Base-by-base conservation (phyloP, 2,797 vertebrate genomes). In the Merluccius polli region DNA sequence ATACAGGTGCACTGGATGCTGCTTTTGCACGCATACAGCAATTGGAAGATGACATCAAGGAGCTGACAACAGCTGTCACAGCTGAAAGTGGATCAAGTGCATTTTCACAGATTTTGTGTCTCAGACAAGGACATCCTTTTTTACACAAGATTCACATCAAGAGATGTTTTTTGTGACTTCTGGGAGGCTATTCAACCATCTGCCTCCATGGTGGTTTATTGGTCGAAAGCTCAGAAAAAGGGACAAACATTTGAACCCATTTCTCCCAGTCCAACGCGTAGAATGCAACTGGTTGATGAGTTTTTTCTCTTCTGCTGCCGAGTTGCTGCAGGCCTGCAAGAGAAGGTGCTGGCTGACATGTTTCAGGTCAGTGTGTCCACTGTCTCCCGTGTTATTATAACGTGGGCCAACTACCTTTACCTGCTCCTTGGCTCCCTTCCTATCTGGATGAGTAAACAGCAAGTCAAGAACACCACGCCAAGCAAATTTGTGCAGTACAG, bases 401-500 rank as follows among this genome's bases (percentile, higher is more conserved):
- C n/a, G n/a, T n/a, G n/a, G n/a, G n/a, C n/a, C n/a, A n/a, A n/a
- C n/a, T n/a, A n/a, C n/a, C n/a, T n/a, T 73, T 6, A 27, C 73
- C 32, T 74, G 31, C 44, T 74, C 38, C 41, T 81, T 16, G 68
- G 71, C 36, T 81, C 72, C 18, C 8, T 72, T 7, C 76, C 74
- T 11, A 72, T 74, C n/a, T 79, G 77, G 77, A 77, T 75, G 41
- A 83, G 30, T 21, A 78, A 24, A 73, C 16, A 75, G 29, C 32
- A 77, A 35, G 74, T 79, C 10, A 73, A 75, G 21, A 0, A 18
- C n/a, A 81, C 79, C 6, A 78, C 73, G 72, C 44, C 77, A 30
- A n/a, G 15, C n/a, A n/a, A n/a, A n/a, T n/a, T n/a, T n/a, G n/a
- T n/a, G n/a, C n/a, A n/a, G n/a, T n/a, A n/a, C n/a, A 72, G 32